Evolutionary conservation across 2,797 vertebrate genomes (phyloP), one percentile per base, ranked within the genome.

Genomic region (Novumbra hubbsi): DNA sequence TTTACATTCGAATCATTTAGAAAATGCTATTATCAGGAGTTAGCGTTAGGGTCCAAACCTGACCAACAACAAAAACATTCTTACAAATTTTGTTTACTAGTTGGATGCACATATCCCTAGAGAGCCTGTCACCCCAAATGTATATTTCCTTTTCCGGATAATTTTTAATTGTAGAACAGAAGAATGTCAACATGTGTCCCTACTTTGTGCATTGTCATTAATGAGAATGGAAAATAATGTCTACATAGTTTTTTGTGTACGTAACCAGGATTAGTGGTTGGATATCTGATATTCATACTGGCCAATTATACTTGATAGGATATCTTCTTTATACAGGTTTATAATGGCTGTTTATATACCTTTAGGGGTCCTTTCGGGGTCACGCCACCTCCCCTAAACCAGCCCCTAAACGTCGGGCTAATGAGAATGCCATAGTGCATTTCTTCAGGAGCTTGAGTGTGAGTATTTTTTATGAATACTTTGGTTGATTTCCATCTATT

Each of bases 361-460:
- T 62, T 12, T 86, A 94, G 93, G 93, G 93, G 71, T 94, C 94
- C 16, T 94, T 94, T 87, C 83, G 93, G 72, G 92, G 93, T 91
- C 93, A 94, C 78, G 85, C 93, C 32, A 27, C 93, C 67, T 93
- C 92, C 5, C 92, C 93, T 73, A 92, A 92, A 81, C 90, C 89
- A 9, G 87, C 92, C 75, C 89, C 90, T 48, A 92, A 93, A 38
- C 93, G 93, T 38, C 87, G 87, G 77, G 86, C 89, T 86, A 90
- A 91, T 24, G 93, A 94, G 81, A 94, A 94, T 48, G 92, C 92
- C 21, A 91, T 94, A 81, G 78, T 93, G 76, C 91, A 94, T 77
- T 94, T 94, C 90, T 94, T 94, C 91, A 92, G 93, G 88, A 94
- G 86, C 91, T 84, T 94, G 55, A 60, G 21, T 68, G 93, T 94